These are phyloP conservation scores for Porites evermanni DNA, from an alignment of 92 coral and sea anemone genomes.

Conservation along the genomic window DNA sequence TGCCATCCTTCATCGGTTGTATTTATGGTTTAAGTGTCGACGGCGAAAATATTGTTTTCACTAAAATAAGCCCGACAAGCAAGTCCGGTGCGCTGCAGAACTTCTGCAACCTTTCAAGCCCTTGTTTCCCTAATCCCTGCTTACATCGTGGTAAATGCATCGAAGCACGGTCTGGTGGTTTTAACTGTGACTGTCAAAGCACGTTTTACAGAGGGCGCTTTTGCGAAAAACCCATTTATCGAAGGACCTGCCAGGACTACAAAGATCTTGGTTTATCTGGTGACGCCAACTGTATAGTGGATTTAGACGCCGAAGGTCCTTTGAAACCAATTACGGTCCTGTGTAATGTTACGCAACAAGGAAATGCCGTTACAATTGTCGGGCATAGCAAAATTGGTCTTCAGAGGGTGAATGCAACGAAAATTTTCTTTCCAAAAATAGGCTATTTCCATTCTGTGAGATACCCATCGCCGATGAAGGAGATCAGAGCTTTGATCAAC, in stretches of 20 bases:
- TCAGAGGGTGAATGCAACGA: not conserved
- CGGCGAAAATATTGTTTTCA: slow-evolving; percentile 42
- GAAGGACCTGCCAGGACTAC: slow-evolving; percentile 85
- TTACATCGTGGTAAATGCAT: slow-evolving; percentile 67
- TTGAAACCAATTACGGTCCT: slow-evolving; percentile 64
- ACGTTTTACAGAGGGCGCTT: slow-evolving; percentile 76
- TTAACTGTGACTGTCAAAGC: slow-evolving; percentile 81
- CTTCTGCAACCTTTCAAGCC: slow-evolving; percentile 57
- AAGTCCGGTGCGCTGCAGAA: not conserved
- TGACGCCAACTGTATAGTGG: slow-evolving; percentile 85
- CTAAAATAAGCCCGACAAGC: slow-evolving; percentile 26
- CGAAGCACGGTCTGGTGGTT: slow-evolving; percentile 54
- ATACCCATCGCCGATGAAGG: slow-evolving; percentile 58
- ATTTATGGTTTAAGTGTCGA: slow-evolving; percentile 73
- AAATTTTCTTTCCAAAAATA: not conserved
- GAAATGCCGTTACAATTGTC: slow-evolving; percentile 62
- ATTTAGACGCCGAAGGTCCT: slow-evolving; percentile 84
- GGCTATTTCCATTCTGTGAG: slow-evolving; percentile 67
- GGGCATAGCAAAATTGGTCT: slow-evolving; percentile 56
- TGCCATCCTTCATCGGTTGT: slow-evolving; percentile 86
- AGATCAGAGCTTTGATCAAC: slow-evolving; percentile 70
- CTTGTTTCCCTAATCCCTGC: slow-evolving; percentile 89
- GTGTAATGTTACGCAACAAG: slow-evolving; percentile 78
- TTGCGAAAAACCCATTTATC: slow-evolving; percentile 84
- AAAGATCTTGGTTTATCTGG: slow-evolving; percentile 80